These are phyloP conservation scores for Hypothenemus hampei DNA, from an alignment of 1,140 invertebrate genomes.

Conservation along the genomic window DNA sequence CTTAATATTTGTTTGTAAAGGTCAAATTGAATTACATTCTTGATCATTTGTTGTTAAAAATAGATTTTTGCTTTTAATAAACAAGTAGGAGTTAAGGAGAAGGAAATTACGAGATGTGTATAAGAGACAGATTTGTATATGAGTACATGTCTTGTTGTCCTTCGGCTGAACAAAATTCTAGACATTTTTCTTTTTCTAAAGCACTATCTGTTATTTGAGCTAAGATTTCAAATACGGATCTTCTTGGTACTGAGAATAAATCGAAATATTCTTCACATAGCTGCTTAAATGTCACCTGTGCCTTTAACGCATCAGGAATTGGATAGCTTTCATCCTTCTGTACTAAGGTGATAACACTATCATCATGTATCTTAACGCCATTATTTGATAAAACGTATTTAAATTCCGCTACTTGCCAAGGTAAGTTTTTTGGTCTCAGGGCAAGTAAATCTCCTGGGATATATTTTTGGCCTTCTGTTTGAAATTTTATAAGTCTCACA, in stretches of 20 bases:
- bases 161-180: slow-evolving; percentile 76
- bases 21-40: too few species aligned
- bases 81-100: too few species aligned
- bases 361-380: neutral
- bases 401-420: slow-evolving; percentile 70
- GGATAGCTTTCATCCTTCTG: slow-evolving; percentile 59
- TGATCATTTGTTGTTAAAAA: too few species aligned
- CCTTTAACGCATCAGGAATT: slow-evolving; percentile 55
- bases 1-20: too few species aligned
- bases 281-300: slow-evolving; percentile 55
- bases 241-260: slow-evolving; percentile 71
- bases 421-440: slow-evolving; percentile 41
- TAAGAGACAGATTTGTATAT: slow-evolving; percentile 85
- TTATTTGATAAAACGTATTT: slow-evolving; percentile 39
- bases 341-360: slow-evolving; percentile 42
- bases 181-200: slow-evolving; percentile 85
- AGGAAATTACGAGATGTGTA: too few species aligned
- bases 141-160: slow-evolving; percentile 86
- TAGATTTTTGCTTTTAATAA: too few species aligned
- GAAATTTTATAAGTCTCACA: slow-evolving; percentile 78
- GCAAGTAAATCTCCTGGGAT: neutral
- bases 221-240: slow-evolving; percentile 82
- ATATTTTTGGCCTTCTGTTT: slow-evolving; percentile 38
- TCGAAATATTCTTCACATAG: slow-evolving; percentile 75
- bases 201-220: slow-evolving; percentile 75